Evolutionary conservation across 2,888 invertebrate genomes (phyloP).

Genomic region (Chrysolina haemoptera): DNA sequence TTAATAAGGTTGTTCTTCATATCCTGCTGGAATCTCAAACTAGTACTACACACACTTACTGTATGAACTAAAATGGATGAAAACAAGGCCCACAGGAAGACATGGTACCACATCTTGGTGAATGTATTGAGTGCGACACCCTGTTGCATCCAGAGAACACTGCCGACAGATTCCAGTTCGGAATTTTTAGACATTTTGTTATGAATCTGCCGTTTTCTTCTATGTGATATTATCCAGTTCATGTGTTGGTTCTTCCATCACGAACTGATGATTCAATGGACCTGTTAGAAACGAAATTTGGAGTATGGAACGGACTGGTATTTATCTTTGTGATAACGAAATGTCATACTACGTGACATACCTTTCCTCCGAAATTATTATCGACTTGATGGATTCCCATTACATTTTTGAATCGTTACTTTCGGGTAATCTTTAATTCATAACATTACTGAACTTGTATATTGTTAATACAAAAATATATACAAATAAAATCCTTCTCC

Average conservation of each 20-base stretch:
- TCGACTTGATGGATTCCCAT: constrained; percentile 29
- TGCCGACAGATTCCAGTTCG: constrained; percentile 64
- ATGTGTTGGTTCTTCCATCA: constrained; percentile 55
- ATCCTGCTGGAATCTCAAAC: neutral
- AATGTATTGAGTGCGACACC: constrained; percentile 76
- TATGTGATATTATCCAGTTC: constrained; percentile 57
- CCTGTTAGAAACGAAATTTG: constrained; percentile 6
- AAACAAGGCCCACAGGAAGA: constrained; percentile 95
- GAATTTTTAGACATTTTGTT: constrained; percentile 58
- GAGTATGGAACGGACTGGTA: neutral
- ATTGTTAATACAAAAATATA: constrained; percentile 7
- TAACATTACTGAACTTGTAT: neutral
- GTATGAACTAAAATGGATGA: constrained; percentile 95
- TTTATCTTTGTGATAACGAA: constrained; percentile 1
- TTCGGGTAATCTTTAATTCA: constrained; percentile 1
- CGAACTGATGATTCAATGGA: constrained; percentile 27
- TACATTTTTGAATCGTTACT: constrained; percentile 23
- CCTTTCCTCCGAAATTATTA: constrained; percentile 27
- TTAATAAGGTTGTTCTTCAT: too few species aligned
- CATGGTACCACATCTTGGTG: constrained; percentile 97
- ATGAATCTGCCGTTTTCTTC: constrained; percentile 46
- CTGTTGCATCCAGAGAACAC: constrained; percentile 66
- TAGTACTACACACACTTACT: constrained; percentile 57
- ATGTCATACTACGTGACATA: neutral
- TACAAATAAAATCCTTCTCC: constrained; percentile 12